Conservation (phyloP, 2,797 vertebrate genomes). For the Poecilia picta region DNA sequence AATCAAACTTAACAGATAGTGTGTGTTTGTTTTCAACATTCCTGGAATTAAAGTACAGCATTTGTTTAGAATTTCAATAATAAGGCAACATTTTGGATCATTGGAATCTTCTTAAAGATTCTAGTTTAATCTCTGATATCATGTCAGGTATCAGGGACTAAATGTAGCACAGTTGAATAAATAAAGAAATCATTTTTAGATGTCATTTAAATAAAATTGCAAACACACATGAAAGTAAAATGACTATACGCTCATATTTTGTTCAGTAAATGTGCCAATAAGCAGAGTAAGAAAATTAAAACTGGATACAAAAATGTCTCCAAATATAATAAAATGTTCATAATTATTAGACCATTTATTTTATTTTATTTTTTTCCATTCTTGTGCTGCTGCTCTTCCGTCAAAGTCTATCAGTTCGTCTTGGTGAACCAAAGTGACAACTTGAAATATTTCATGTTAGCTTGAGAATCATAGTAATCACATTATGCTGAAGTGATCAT, state of each 20-base stretch:
- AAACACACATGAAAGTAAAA: not conserved
- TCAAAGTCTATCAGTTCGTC: not conserved
- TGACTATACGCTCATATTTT: not conserved
- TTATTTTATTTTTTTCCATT: not conserved
- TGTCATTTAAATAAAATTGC: not conserved
- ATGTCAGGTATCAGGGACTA: not conserved
- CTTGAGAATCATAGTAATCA: not conserved
- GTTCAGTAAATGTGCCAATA: not conserved
- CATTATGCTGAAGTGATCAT: not conserved
- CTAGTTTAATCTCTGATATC: not conserved
- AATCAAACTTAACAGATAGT: not conserved
- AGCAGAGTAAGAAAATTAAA: not conserved
- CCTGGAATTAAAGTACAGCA: not conserved
- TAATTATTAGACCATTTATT: not conserved
- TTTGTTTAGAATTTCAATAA: not conserved
- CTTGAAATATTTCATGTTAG: not conserved
- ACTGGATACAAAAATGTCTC: not conserved
- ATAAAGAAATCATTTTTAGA: not conserved
- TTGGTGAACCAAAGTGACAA: not conserved
- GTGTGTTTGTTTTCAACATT: not conserved
- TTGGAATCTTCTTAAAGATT: not conserved
- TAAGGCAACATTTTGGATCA: too few species aligned
- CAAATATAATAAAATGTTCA: not conserved
- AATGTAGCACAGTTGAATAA: not conserved
- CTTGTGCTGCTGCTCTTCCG: not conserved